Conservation (phyloP, 2,888 invertebrate genomes). For the Pyrrhia umbra region DNA sequence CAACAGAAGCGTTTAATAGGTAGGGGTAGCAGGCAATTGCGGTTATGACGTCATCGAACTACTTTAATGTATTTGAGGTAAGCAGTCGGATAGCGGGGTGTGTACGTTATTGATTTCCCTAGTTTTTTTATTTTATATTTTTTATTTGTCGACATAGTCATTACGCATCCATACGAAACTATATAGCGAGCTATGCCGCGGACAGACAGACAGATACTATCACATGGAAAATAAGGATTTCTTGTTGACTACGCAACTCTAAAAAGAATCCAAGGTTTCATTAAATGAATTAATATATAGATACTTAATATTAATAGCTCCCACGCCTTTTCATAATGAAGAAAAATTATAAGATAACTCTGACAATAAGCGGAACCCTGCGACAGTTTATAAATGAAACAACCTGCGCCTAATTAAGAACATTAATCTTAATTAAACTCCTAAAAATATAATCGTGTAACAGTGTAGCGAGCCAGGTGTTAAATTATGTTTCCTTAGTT, state of each 20-base stretch:
- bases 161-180: too few species aligned
- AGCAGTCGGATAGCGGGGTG: neutral
- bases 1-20: constrained; percentile 39
- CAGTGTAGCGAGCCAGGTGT: constrained; percentile 16
- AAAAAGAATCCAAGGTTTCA: too few species aligned
- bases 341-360: constrained; percentile 40
- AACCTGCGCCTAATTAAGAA: constrained; percentile 38
- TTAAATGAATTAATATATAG: too few species aligned
- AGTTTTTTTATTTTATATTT: too few species aligned
- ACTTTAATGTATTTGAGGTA: constrained; percentile 50
- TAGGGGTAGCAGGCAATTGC: constrained; percentile 48
- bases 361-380: constrained; percentile 41
- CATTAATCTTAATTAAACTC: constrained; percentile 50
- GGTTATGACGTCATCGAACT: constrained; percentile 52
- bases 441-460: constrained; percentile 40
- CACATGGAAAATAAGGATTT: too few species aligned
- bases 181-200: too few species aligned
- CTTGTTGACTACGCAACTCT: too few species aligned
- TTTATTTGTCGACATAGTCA: too few species aligned
- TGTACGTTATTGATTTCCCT: too few species aligned
- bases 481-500: constrained; percentile 3
- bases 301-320: neutral
- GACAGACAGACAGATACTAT: too few species aligned
- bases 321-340: constrained; percentile 31
- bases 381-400: constrained; percentile 54